These are phyloP conservation scores for human DNA, from an alignment of 2,113 vertebrate species.

Conservation along the genomic window DNA sequence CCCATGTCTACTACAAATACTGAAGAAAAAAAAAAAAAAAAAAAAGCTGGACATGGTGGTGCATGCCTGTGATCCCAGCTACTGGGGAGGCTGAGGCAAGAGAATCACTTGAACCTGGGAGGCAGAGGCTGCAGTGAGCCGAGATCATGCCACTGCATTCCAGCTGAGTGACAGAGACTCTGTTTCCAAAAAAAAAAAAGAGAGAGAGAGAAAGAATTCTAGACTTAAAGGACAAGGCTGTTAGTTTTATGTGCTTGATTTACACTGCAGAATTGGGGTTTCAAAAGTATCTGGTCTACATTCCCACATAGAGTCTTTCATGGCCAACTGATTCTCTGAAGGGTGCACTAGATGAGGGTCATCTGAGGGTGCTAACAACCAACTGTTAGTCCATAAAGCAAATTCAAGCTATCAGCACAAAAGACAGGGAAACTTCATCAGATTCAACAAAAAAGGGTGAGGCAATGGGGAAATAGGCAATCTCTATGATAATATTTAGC, in stretches of 20 bases:
- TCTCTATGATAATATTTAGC: neutral
- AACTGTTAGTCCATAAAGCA: neutral
- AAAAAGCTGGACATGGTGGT: too few relatives aligned
- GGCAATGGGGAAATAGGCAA: neutral
- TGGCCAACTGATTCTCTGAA: neutral
- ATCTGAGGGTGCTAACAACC: neutral
- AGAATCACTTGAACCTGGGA: too few relatives aligned
- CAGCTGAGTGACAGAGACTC: too few relatives aligned
- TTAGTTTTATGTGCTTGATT: neutral
- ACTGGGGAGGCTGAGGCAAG: too few relatives aligned
- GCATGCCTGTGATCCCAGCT: too few relatives aligned
- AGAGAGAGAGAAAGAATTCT: neutral
- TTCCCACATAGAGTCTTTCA: neutral
- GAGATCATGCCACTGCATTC: too few relatives aligned
- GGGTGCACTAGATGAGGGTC: neutral
- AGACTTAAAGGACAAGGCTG: neutral
- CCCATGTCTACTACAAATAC: too few relatives aligned
- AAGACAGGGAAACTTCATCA: neutral
- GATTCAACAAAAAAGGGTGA: neutral
- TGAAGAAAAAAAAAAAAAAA: too few relatives aligned
- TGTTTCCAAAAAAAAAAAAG: too few relatives aligned
- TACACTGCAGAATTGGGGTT: neutral
- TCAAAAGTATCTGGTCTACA: neutral
- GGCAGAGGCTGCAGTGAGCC: too few relatives aligned
- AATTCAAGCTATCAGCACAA: neutral